Percentiles rank a stretch among this genome's conserved stretches.
phyloP scores from a whole-genome alignment of 2,888 invertebrate species.

The Heliconius hortense region DNA sequence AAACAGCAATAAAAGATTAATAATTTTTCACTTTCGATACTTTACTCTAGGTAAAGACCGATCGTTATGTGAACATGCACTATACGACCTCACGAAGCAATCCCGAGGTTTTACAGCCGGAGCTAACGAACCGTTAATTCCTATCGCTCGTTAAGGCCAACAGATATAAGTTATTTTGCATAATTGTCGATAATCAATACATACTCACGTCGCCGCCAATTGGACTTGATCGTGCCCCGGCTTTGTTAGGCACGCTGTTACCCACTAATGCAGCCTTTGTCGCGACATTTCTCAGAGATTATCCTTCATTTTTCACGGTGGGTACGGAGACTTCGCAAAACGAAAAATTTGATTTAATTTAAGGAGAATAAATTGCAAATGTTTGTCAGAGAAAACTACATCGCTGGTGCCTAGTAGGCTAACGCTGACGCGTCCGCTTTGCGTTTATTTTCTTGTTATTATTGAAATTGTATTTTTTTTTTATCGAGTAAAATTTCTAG shows the following conservation, averaged over 20 bases:
- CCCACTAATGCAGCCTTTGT: constrained; percentile 12
- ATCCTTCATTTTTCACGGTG: constrained; percentile 12
- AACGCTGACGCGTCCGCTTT: constrained; percentile 28
- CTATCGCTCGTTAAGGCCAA: constrained; percentile 61
- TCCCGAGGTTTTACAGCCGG: constrained; percentile 45
- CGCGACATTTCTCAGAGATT: constrained; percentile 8
- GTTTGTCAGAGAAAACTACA: constrained; percentile 34
- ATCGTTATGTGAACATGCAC: neutral
- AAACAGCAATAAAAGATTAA: no score
- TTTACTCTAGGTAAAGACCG: no score
- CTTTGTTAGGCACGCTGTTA: constrained; percentile 22
- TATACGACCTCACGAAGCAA: constrained; percentile 21
- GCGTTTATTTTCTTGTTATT: constrained; percentile 39
- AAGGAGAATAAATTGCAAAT: constrained; percentile 31
- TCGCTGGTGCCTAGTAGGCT: neutral
- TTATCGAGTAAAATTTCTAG: constrained; percentile 58
- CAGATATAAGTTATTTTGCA: constrained; percentile 62
- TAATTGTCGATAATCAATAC: constrained; percentile 73
- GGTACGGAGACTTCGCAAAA: neutral
- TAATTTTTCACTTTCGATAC: no score
- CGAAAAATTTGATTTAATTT: constrained; percentile 45
- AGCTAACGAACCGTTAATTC: constrained; percentile 61
- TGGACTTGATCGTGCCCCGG: constrained; percentile 29
- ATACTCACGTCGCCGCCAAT: constrained; percentile 59
- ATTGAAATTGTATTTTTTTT: constrained; percentile 39